Evolutionary conservation across 2,888 invertebrate species (phyloP), one percentile per base, ranked within the genome.

Genomic region (Leptopilina myrica): DNA sequence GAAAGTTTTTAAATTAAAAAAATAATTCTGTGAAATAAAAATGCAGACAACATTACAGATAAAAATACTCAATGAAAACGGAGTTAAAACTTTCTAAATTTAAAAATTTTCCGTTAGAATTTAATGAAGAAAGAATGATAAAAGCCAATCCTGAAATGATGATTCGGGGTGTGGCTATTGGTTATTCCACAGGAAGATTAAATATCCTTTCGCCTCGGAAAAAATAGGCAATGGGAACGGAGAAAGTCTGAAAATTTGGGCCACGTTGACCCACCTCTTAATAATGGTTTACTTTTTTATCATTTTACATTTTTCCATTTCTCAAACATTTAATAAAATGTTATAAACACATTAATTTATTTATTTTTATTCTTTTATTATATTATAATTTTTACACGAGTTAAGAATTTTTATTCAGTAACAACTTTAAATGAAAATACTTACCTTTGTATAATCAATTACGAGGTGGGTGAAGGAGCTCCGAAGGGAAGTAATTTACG

Each of bases 231-330:
- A 73, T 73, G 53, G 40, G 73, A 73, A n/a, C 40, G 56, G 73
- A 59, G 73, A 73, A 73, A 73, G 73, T 73, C 73, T 73, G 73
- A 40, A 73, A 56, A 73, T 73, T 73, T 73, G 56, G 73, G 15
- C 40, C 73, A 73, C 11, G n/a, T 59, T 73, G 73, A 73, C 73
- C 73, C 40, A 73, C 56, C 56, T 73, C 73, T 73, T 56, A 33
- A 56, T 56, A 56, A 73, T 33, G 8, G 9, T 56, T n/a, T n/a
- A 14, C 69, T 26, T 73, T 62, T 62, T 49, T 49, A 11, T 49
- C 9, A 49, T 49, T 49, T 49, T 12, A 49, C 49, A 12, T 49
- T 49, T 49, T 49, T 49, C 8, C 11, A 33, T 49, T 49, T 49
- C 12, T 49, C 12, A 49, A 4, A 49, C 49, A 49, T 49, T 49